Evolutionary conservation across 2,113 vertebrate species (phyloP).

Genomic region (Rattus norvegicus): DNA sequence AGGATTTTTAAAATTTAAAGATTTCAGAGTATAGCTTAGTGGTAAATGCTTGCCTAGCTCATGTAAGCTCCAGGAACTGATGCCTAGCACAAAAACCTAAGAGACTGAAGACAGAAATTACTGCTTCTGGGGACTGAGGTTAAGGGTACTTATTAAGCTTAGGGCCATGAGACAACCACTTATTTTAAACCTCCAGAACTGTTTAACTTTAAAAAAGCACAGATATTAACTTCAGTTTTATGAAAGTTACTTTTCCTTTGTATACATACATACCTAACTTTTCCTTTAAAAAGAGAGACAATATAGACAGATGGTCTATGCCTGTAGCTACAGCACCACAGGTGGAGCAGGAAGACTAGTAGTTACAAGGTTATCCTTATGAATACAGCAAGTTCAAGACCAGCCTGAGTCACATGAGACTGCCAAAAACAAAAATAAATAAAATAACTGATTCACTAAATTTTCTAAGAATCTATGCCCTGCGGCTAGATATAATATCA

Average conservation of each 20-base stretch:
- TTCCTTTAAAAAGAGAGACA: not conserved
- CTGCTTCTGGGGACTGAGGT: not conserved
- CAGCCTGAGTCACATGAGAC: not conserved
- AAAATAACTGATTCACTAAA: not conserved
- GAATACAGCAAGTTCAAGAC: not conserved
- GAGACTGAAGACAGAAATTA: not conserved
- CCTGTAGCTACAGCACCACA: not conserved
- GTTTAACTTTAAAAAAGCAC: conserved; percentile 6
- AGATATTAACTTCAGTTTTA: not conserved
- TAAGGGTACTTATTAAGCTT: not conserved
- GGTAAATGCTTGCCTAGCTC: not conserved
- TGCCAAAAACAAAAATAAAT: not conserved
- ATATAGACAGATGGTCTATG: not conserved
- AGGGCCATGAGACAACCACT: not conserved
- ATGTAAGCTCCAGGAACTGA: too few relatives aligned
- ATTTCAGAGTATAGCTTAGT: not conserved
- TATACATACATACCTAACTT: not conserved
- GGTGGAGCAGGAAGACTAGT: not conserved
- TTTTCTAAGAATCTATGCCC: conserved; percentile 42
- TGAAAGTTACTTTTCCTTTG: conserved; percentile 12
- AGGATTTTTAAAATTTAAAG: conserved; percentile 37
- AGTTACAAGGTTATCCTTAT: not conserved
- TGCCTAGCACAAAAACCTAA: not conserved
- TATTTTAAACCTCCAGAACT: not conserved
- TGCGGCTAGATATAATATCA: conserved; percentile 9